These are phyloP conservation scores for Ammodytes marinus DNA, from an alignment of 2,113 vertebrate species.

Conservation along the genomic window DNA sequence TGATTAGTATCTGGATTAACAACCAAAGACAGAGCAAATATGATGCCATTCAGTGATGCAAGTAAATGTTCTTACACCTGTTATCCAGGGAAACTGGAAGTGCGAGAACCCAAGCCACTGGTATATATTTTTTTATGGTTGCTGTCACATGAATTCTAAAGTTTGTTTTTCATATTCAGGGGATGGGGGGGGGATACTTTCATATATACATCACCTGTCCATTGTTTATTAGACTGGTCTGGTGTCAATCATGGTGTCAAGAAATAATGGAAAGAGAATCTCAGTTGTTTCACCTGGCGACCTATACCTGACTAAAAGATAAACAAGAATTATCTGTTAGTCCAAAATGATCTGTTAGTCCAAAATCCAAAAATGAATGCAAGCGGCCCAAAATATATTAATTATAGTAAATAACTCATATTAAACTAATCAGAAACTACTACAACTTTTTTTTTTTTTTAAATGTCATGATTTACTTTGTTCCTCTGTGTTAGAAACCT, in stretches of 20 bases:
- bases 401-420: not conserved
- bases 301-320: too few species aligned
- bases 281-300: too few species aligned
- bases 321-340: too few species aligned
- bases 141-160: not conserved
- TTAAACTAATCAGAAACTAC: not conserved
- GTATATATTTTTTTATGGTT: not conserved
- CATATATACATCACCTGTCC: not conserved
- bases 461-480: too few species aligned
- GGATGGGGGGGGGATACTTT: too few species aligned
- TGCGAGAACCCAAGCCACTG: not conserved
- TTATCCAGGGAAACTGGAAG: not conserved
- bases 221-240: not conserved
- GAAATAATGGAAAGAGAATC: not conserved
- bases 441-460: not conserved
- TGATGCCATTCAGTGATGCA: slow-evolving; percentile 32
- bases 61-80: slow-evolving; percentile 2
- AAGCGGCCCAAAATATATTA: not conserved
- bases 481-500: not conserved
- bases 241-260: slow-evolving; percentile 2
- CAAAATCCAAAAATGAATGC: not conserved
- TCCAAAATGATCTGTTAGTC: too few species aligned
- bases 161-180: not conserved
- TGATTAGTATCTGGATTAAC: slow-evolving; percentile 47
- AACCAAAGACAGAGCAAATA: slow-evolving; percentile 24